Conservation (phyloP, 2,797 vertebrate genomes). For the Lacerta viridis region DNA sequence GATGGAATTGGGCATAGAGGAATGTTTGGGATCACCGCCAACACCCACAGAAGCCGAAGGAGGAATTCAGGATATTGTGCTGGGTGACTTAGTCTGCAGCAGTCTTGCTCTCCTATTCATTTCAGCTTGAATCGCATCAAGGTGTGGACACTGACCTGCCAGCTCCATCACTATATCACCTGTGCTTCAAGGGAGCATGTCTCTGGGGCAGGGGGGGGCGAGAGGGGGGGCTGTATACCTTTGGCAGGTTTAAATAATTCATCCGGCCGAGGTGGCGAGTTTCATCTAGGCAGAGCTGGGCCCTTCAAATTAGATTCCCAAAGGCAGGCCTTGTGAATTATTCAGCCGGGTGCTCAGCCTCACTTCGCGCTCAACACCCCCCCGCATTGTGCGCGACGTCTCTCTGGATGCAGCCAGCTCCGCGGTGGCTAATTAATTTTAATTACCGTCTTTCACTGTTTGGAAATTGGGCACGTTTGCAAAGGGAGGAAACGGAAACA, state of each 20-base stretch:
- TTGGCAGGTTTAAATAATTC: background rate
- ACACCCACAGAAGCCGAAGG: background rate
- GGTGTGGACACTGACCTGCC: background rate
- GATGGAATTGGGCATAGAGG: background rate
- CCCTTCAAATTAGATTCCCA: background rate
- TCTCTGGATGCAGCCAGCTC: slow-evolving; percentile 22
- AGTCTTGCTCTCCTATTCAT: background rate
- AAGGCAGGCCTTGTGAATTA: background rate
- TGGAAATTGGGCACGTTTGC: slow-evolving; percentile 51
- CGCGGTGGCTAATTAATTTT: slow-evolving; percentile 58
- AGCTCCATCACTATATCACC: background rate
- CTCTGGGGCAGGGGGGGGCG: accelerated
- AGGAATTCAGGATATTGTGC: background rate
- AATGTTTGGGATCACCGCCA: background rate
- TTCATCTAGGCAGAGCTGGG: background rate
- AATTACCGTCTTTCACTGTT: slow-evolving; percentile 57
- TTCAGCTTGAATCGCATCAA: background rate
- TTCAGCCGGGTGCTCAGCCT: background rate
- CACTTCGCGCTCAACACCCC: no score
- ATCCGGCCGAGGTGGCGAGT: background rate
- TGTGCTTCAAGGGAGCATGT: background rate
- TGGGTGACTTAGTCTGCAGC: no score
- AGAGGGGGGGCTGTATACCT: background rate
- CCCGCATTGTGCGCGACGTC: background rate
- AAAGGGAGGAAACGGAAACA: background rate